Conservation (phyloP, 2,888 invertebrate species). For the Spisula subtruncata region DNA sequence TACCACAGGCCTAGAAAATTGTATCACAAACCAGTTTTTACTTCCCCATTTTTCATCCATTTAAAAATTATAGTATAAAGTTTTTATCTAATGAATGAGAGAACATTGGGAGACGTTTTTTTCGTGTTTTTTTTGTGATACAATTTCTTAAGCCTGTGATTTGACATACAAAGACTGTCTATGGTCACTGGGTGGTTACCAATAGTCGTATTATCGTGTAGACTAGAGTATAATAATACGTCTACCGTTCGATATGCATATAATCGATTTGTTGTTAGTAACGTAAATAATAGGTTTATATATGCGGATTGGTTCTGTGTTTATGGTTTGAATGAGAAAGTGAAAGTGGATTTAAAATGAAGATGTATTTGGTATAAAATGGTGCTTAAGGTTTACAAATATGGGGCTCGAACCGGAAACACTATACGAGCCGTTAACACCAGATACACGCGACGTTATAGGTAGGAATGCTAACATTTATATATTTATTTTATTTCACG, state of each 20-base stretch:
- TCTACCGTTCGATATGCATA: not conserved
- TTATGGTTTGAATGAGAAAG: not conserved
- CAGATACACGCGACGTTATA: conserved; percentile 34
- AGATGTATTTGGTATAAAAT: not conserved
- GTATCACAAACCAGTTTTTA: too few species aligned
- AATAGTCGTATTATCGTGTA: not conserved
- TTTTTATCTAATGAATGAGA: too few species aligned
- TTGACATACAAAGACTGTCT: too few species aligned
- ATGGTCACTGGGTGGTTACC: not conserved
- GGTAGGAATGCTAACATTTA: conserved; percentile 12
- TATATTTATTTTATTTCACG: too few species aligned
- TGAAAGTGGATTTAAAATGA: conserved; percentile 6
- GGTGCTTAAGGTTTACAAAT: conserved; percentile 33
- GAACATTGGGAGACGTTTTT: too few species aligned
- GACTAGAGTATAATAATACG: not conserved
- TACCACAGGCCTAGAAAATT: too few species aligned
- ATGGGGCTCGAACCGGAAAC: conserved; percentile 37
- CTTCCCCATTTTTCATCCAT: too few species aligned
- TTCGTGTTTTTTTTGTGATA: too few species aligned
- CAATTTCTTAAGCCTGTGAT: too few species aligned
- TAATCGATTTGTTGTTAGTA: not conserved
- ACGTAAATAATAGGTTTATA: not conserved
- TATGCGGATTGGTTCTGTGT: not conserved
- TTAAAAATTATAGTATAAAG: too few species aligned
- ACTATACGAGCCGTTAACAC: conserved; percentile 46